A percentile compares a stretch with the other conserved stretches of the same genome.
Evolutionary conservation across 2,888 invertebrate genomes (phyloP).

Genomic region (Pachymerium ferrugineum): DNA sequence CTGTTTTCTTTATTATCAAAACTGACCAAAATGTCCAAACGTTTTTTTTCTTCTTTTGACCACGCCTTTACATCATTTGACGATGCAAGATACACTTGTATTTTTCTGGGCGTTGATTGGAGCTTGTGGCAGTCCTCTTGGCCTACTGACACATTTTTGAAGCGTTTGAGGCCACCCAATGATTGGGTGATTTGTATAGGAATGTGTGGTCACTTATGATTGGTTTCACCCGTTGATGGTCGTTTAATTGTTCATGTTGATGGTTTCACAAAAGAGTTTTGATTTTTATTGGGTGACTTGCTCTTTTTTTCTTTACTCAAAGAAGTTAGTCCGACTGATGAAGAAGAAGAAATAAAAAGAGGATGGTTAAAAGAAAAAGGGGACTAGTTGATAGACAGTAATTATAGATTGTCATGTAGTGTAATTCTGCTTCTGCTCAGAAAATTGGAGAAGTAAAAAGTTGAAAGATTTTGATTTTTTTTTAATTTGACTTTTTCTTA

Average conservation of each 20-base stretch:
- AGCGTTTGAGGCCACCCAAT: conserved; percentile 3
- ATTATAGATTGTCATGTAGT: neutral
- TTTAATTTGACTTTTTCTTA: too few species aligned
- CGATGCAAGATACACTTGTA: neutral
- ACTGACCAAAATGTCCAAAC: too few species aligned
- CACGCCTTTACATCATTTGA: neutral
- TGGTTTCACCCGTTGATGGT: neutral
- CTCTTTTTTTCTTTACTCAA: neutral
- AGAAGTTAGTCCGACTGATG: neutral
- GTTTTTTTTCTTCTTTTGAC: too few species aligned
- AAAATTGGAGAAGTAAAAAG: too few species aligned
- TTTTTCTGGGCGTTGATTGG: conserved; percentile 8
- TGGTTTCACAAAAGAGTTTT: neutral
- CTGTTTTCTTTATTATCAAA: too few species aligned
- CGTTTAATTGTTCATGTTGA: conserved; percentile 14
- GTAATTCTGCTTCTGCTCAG: too few species aligned
- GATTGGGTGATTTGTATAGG: conserved; percentile 1
- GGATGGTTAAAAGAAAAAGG: neutral
- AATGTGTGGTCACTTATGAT: conserved; percentile 19
- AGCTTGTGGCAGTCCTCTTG: conserved; percentile 1
- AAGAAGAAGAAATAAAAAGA: neutral
- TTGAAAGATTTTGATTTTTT: too few species aligned
- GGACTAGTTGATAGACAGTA: neutral
- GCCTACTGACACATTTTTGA: conserved; percentile 15
- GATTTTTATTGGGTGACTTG: neutral